Conservation (phyloP, 2,113 vertebrate species). For the Brachyhypopomus occidentalis region DNA sequence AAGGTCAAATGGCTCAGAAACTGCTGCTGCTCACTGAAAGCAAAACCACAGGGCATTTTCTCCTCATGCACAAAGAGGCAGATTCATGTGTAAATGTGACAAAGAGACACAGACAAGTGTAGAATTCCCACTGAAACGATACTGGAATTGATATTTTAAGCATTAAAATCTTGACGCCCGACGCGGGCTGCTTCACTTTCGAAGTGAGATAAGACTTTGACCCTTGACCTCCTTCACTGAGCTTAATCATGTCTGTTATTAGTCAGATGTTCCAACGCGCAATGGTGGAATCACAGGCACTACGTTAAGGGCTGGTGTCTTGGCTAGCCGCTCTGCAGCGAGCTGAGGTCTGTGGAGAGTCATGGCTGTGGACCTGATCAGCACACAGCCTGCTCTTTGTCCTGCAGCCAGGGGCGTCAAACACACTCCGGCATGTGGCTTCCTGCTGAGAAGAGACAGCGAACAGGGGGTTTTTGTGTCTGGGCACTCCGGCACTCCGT, state of each 20-base stretch:
- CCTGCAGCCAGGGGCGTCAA: not conserved
- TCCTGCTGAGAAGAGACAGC: conserved; percentile 59
- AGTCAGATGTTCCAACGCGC: not conserved
- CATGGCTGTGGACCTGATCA: conserved; percentile 7
- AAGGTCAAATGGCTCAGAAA: conserved; percentile 38
- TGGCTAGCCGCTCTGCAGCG: not conserved
- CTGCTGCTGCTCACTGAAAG: conserved; percentile 31
- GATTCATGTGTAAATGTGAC: conserved; percentile 20
- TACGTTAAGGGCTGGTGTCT: conserved; percentile 2
- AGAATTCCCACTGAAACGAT: conserved; percentile 22
- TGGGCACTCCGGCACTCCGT: conserved; percentile 4
- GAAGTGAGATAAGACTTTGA: not conserved
- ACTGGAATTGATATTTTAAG: not conserved
- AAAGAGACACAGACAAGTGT: not conserved
- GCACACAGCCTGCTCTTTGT: conserved; percentile 26
- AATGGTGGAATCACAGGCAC: not conserved
- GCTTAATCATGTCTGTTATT: not conserved
- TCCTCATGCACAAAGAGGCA: conserved; percentile 13
- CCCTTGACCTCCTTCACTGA: not conserved
- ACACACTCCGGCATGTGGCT: conserved; percentile 43
- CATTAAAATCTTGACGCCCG: no score
- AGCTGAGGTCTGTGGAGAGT: conserved; percentile 1
- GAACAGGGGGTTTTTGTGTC: conserved; percentile 67
- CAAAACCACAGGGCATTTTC: conserved; percentile 23
- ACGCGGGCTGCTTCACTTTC: no score